Evolutionary conservation across 2,113 vertebrate genomes (phyloP).

Genomic region (Callorhinus ursinus): DNA sequence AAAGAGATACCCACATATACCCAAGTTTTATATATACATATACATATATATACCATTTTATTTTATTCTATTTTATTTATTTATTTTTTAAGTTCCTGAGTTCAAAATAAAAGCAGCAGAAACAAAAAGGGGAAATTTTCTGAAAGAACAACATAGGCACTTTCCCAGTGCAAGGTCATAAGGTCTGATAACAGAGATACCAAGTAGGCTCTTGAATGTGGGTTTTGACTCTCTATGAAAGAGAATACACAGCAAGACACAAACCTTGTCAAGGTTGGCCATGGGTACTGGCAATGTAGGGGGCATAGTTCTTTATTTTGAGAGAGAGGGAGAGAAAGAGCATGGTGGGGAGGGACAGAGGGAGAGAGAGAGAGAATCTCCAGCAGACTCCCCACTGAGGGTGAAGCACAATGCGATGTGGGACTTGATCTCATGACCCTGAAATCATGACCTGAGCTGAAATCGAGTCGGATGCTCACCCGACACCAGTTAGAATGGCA

Average conservation of each 20-base stretch:
- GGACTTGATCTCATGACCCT: too few relatives aligned
- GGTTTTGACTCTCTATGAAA: background rate
- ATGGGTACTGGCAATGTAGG: background rate
- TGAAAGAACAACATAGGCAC: background rate
- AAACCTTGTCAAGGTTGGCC: background rate
- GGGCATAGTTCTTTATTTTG: background rate
- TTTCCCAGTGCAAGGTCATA: background rate
- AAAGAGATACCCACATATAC: background rate
- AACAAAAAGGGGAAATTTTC: background rate
- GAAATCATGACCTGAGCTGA: too few relatives aligned
- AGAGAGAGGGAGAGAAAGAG: too few relatives aligned
- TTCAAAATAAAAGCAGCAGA: background rate
- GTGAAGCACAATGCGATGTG: rapidly evolving
- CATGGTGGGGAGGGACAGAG: too few relatives aligned
- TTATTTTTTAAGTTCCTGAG: background rate
- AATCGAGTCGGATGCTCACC: too few relatives aligned
- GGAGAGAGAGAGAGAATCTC: too few relatives aligned
- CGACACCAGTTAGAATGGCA: too few relatives aligned
- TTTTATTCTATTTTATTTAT: background rate
- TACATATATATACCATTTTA: too few relatives aligned
- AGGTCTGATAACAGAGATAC: background rate
- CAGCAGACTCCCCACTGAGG: too few relatives aligned
- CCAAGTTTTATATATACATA: background rate
- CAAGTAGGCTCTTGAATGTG: background rate
- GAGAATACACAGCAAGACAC: background rate